phyloP scores from a whole-genome alignment of 2,888 invertebrate genomes.

The Zootermopsis nevadensis region DNA sequence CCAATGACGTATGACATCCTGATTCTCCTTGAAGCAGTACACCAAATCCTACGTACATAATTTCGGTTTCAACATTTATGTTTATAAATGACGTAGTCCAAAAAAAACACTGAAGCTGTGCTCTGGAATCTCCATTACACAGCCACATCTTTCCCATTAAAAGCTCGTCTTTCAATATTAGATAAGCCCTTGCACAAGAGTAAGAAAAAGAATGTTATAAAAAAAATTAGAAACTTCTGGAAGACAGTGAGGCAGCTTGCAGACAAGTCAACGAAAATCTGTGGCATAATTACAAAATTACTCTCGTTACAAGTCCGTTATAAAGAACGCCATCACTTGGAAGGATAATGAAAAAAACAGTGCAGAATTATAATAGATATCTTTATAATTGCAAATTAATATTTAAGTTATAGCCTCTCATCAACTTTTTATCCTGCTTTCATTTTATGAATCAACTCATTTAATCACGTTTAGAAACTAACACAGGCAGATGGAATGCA shows the following conservation, averaged over 20 bases:
- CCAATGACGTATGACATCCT: too few relatives aligned
- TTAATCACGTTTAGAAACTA: neutral
- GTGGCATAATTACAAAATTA: neutral
- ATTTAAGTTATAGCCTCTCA: neutral
- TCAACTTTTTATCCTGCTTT: neutral
- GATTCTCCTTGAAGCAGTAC: too few relatives aligned
- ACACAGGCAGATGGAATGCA: too few relatives aligned
- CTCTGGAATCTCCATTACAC: neutral
- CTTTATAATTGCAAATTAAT: neutral
- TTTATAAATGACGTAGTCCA: neutral
- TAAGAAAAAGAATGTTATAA: neutral
- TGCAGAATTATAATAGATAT: neutral
- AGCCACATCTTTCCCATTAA: neutral
- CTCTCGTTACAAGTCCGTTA: neutral
- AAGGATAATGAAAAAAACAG: neutral
- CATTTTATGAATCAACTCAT: neutral
- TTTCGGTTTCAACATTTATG: neutral
- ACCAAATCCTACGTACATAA: too few relatives aligned
- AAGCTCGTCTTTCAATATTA: conserved; percentile 11
- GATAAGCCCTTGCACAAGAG: neutral
- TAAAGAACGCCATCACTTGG: neutral
- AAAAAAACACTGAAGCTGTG: neutral
- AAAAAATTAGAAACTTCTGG: neutral
- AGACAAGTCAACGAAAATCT: neutral
- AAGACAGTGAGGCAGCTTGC: neutral